Evolutionary conservation across 2,888 invertebrate species (phyloP), one percentile per base, ranked within the genome.

Genomic region (Cantharis lateralis): DNA sequence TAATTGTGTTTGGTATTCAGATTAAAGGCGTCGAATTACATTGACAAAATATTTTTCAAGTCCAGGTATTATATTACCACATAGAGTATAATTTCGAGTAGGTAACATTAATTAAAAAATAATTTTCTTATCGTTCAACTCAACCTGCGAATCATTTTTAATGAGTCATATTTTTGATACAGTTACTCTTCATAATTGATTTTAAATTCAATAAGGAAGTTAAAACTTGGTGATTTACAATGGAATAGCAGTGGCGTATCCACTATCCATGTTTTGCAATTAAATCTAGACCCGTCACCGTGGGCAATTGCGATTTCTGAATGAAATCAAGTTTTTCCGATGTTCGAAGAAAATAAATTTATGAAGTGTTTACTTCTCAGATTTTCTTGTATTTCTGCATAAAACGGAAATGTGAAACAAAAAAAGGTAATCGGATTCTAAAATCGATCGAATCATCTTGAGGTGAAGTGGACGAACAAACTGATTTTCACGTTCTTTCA

Each of bases 1-100:
- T 24, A 66, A 66, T 66, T 66, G 20, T 66, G 64, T 20, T 66
- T 66, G 18, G 64, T 66, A 66, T 66, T 66, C 64, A 66, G 64
- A 66, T 66, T 66, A 66, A 66, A 66, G 64, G 64, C 64, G 64
- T 66, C 24, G 24, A 66, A 66, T 66, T 66, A 20, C 24, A 66
- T 66, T 20, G 64, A 66, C 64, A 66, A 66, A 66, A 66, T 66
- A 48, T 48, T 48, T 48, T 48, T 48, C 48, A 48, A 48, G 48
- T n/a, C 48, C 48, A 48, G n/a, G 48, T 7, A n/a, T 48, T 48
- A 48, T n/a, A n/a, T 32, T 48, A 48, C 13, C 13, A 13, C 48
- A 13, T 7, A 48, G 48, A 48, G n/a, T n/a, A 4, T 48, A n/a
- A 48, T 48, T 48, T 48, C 48, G 48, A 48, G 48, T 48, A 48